Percentiles rank a stretch among this genome's conserved stretches.
These are phyloP conservation scores for Apodemia duryi DNA, from an alignment of 2,888 invertebrate genomes.

Conservation along the genomic window DNA sequence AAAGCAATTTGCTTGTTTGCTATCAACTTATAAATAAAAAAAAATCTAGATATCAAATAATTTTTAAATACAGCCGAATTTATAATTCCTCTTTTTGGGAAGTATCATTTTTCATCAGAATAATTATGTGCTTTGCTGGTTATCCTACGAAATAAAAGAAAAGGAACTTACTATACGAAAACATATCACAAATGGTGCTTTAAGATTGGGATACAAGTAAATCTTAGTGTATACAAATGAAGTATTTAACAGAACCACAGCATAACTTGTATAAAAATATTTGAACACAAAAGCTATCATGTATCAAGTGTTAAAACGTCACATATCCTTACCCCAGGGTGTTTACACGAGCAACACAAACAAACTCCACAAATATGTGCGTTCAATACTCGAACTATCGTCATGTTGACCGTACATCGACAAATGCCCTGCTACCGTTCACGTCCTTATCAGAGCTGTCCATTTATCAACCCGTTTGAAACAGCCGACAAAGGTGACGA, in stretches of 20 bases:
- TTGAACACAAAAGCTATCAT: neutral
- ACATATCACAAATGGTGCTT: too few species aligned
- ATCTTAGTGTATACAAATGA: too few species aligned
- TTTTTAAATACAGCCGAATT: too few species aligned
- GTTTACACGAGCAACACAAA: constrained; percentile 41
- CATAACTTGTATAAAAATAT: neutral
- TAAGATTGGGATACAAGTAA: too few species aligned
- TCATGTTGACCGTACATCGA: constrained; percentile 68
- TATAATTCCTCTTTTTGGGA: too few species aligned
- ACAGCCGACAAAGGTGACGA: constrained; percentile 73
- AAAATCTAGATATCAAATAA: too few species aligned
- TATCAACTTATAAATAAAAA: too few species aligned
- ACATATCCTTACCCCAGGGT: constrained; percentile 34
- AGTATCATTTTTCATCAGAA: too few species aligned
- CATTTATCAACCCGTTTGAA: constrained; percentile 64
- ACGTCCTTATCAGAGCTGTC: constrained; percentile 55
- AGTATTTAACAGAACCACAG: neutral
- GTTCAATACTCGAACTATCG: constrained; percentile 40
- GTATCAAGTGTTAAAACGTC: constrained; percentile 10
- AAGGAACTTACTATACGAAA: too few species aligned
- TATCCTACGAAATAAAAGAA: too few species aligned
- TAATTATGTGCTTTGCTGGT: too few species aligned
- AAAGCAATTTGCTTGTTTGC: too few species aligned
- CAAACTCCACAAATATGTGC: constrained; percentile 42
- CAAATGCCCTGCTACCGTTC: constrained; percentile 73